Base-by-base conservation (phyloP, 2,888 invertebrate species). In the Aquatica leii region DNA sequence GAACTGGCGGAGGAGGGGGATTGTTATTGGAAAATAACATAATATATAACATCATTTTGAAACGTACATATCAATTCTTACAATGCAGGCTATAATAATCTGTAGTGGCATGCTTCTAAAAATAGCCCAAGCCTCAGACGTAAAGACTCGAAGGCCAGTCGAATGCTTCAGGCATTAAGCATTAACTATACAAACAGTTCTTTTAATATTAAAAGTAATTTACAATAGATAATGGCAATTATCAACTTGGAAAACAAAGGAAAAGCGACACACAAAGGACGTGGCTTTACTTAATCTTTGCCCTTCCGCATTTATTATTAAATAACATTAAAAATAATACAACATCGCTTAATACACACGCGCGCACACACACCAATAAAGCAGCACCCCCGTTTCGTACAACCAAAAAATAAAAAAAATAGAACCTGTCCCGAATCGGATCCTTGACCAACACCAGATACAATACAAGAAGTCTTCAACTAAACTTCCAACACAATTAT, bases 61-160 rank as follows among this genome's bases (percentile, higher is more conserved):
- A 46, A 46, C 20, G 15, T 59, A 61, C 53, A 48, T 53, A 64
- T 64, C 40, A 63, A 51, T 63, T 66, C 53, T 53, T 49, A 64
- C 59, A 61, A 64, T 58, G 49, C 59, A 65, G 64, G 71, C 73
- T 73, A 72, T 72, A 73, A 73, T 71, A 74, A 46, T 18, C 20
- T 46, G 46, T 46, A 46, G 18, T 46, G 18, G 46, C 17, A 46
- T 46, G 46, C 18, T 75, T 76, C 78, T 78, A 78, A 78, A 78
- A 78, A 78, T 78, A 76, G 67, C 74, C 69, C 59, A 59, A 70
- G 73, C 73, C 74, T 74, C 74, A 74, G 74, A 77, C 76, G 72
- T 75, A 75, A 74, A 74, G 75, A 75, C 73, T 73, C 72, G 76
- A 78, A 78, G 78, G 77, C 76, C 77, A 75, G 67, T 67, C 70